A percentile compares a stretch with the other conserved stretches of the same genome.
Conservation (phyloP, 2,797 vertebrate genomes). For the Pampus argenteus region DNA sequence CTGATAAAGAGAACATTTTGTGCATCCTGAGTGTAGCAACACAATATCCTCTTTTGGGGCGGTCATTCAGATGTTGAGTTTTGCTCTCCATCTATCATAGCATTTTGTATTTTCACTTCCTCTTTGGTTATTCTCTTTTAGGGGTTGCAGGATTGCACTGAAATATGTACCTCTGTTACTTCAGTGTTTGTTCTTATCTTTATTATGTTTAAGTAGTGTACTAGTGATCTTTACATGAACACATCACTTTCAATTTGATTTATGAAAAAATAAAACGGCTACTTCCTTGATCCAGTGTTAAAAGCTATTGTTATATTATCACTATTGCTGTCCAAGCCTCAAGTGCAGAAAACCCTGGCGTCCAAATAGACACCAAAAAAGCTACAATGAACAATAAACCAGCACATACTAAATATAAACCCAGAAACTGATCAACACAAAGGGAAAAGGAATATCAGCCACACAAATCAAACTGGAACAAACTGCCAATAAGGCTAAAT, state of each 20-base stretch:
- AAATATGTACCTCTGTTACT: slow-evolving; percentile 48
- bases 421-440: not conserved
- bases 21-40: slow-evolving; percentile 71
- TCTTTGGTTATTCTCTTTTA: slow-evolving; percentile 65
- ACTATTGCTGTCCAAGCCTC: not conserved
- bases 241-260: not conserved
- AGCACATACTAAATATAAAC: not conserved
- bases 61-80: slow-evolving; percentile 60
- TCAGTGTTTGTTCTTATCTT: slow-evolving; percentile 1
- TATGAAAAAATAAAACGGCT: too few relatives aligned
- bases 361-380: not conserved
- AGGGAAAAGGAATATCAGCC: not conserved
- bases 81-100: slow-evolving; percentile 66
- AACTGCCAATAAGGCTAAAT: too few relatives aligned
- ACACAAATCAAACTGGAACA: too few relatives aligned
- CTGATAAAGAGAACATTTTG: slow-evolving; percentile 63
- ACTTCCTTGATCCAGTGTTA: too few relatives aligned
- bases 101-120: slow-evolving; percentile 80
- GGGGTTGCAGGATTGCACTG: slow-evolving; percentile 21
- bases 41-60: slow-evolving; percentile 67
- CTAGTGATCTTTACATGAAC: not conserved
- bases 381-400: not conserved
- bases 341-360: not conserved
- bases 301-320: not conserved
- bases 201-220: not conserved